Base-by-base conservation (phyloP, 2,888 invertebrate species). In the Synergus itoensis region DNA sequence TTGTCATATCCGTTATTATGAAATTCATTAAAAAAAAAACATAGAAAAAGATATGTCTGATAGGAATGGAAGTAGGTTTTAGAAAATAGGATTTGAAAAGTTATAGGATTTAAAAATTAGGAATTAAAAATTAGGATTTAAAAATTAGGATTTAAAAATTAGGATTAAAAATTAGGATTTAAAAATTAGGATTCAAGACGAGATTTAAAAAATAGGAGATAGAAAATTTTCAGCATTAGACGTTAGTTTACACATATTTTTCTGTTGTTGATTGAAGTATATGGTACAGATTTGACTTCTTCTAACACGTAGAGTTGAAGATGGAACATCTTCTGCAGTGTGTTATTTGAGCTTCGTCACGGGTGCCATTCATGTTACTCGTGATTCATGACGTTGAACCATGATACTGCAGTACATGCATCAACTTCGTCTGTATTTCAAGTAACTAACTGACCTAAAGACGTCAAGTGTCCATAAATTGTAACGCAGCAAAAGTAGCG, bases 391-490 rank as follows among this genome's bases (percentile, higher is more conserved):
- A 53, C 73, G 48, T 73, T 53, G 48, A 73, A 73, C 36, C 53
- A 73, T 73, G 73, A 73, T 53, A 48, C 45, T 69, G 69, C 16
- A 48, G 67, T 43, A 14, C 67, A 69, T 69, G 69, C 48, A 69
- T 69, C 45, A 69, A 36, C 45, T 73, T 73, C 53, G 28, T 16
- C 28, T 73, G 21, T 73, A 73, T 73, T 73, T 73, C 53, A 73
- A 73, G 73, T 53, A 73, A 73, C 73, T 73, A 73, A 73, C 73
- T 73, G 73, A 73, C 73, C 73, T 73, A 53, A 73, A 73, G 73
- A 73, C 73, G 36, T 73, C 73, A 73, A 73, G 73, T 73, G 73
- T 73, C 36, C 73, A 73, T 73, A 73, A 73, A 73, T 73, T 73
- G 73, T 73, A 73, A 53, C 48, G 36, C 48, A 73, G 73, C 36